phyloP scores from a whole-genome alignment of 2,888 invertebrate genomes.

The Eumacrocentrus americanus region DNA sequence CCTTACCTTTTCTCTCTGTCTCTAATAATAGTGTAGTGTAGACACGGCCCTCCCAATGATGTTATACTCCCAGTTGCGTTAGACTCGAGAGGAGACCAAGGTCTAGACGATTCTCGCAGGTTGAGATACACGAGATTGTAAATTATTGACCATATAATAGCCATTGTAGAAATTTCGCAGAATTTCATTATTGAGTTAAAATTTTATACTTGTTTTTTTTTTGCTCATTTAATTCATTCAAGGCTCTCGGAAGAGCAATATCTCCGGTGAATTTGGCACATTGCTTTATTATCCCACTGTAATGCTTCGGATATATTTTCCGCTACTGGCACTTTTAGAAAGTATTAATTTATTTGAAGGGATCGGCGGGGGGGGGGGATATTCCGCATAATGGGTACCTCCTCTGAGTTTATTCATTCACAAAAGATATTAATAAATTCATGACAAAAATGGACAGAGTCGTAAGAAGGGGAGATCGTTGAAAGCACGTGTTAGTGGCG shows the following conservation, averaged over 20 bases:
- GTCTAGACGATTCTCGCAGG: slow-evolving; percentile 32
- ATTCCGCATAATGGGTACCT: slow-evolving; percentile 5
- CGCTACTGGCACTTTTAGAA: too few species aligned
- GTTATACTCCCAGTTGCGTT: slow-evolving; percentile 37
- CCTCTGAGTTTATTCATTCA: slow-evolving; percentile 11
- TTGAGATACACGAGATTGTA: background rate
- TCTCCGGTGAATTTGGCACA: slow-evolving; percentile 7
- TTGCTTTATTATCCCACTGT: background rate
- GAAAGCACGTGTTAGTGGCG: slow-evolving; percentile 25
- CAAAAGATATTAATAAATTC: slow-evolving; percentile 26
- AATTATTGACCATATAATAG: too few species aligned
- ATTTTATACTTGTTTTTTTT: background rate
- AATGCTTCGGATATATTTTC: background rate
- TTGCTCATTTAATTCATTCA: background rate
- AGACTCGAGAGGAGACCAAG: slow-evolving; percentile 37
- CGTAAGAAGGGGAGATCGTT: slow-evolving; percentile 6
- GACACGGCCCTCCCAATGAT: slow-evolving; percentile 38
- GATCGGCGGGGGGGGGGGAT: background rate
- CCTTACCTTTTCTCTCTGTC: slow-evolving; percentile 26
- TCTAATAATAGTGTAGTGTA: slow-evolving; percentile 50
- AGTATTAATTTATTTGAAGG: background rate
- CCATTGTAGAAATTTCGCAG: background rate
- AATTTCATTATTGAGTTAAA: background rate
- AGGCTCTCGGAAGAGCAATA: slow-evolving; percentile 19
- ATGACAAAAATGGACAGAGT: slow-evolving; percentile 19